Base-by-base conservation (phyloP, 2,113 vertebrate genomes). In the Plestiodon gilberti region DNA sequence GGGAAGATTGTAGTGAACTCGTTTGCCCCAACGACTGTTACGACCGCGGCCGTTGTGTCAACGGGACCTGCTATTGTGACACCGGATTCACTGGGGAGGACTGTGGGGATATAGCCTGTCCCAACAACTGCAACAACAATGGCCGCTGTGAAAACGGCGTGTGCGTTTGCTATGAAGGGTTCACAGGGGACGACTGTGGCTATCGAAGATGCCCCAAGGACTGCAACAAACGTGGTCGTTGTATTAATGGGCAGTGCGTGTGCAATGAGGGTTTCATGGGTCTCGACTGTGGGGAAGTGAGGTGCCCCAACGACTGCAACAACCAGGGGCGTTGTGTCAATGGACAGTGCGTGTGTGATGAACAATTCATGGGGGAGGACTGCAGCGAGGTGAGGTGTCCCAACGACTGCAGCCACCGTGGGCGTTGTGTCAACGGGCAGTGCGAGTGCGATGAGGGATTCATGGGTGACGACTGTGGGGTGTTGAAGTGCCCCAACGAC, bases 11-110 rank as follows among this genome's bases (percentile, higher is more conserved):
- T 87, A 91, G 97, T 0, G 99, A 99, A 92, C 97, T 99, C 80
- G 97, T 99, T 95, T 99, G 99, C 89, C 99, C 98, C 74, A 98
- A 98, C 0, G 99, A 99, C 95, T 99, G 99, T 92, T 99, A 96
- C 0, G 99, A 99, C 95, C 98, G 98, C 0, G 99, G 99, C n/a
- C 98, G 97, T 88, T 99, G 99, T 14, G 9, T 97, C 88, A 99
- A 99, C 0, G 99, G 99, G 62, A 98, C 98, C 67, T 99, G 99
- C 95, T 97, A 94, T 91, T 99, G 99, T 0, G 98, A 99, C 0
- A 95, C 97, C 2, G 98, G 98, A 10, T 99, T 96, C 94, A 92
- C 96, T 0, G 98, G 99, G 0, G 98, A 98, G 15, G 99, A 99
- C 96, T 99, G 99, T 0, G 95, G 98, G 0, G 95, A 97, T 23